Conservation (phyloP, 2,113 vertebrate genomes). For the Furnarius figulus region DNA sequence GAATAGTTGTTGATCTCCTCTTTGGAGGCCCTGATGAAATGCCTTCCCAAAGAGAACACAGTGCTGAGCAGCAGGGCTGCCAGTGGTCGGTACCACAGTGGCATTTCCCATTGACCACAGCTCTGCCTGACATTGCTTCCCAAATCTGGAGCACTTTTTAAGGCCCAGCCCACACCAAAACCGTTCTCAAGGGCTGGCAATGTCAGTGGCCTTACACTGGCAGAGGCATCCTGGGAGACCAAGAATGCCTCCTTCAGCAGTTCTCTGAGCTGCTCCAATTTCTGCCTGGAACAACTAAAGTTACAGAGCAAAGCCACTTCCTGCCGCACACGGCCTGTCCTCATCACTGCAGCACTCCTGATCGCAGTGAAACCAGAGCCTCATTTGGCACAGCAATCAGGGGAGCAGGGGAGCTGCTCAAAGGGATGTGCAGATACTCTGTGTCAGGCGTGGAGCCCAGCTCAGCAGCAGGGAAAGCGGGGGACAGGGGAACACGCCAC, state of each 20-base stretch:
- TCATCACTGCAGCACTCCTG: conserved; percentile 6
- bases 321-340: background rate
- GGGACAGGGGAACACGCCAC: background rate
- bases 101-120: background rate
- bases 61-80: background rate
- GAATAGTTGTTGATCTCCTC: background rate
- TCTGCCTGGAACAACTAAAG: conserved; percentile 37
- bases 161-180: background rate
- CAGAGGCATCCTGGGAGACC: background rate
- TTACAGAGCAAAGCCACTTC: conserved; percentile 26
- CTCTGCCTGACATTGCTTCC: background rate
- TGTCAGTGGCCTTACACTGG: background rate
- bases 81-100: background rate
- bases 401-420: conserved; percentile 30
- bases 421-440: conserved; percentile 19
- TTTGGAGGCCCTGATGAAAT: background rate
- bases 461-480: conserved; percentile 16
- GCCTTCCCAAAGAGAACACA: background rate
- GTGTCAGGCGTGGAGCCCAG: conserved; percentile 32
- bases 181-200: background rate
- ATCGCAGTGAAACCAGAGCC: conserved; percentile 6
- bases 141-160: background rate
- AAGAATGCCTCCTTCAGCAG: conserved; percentile 42
- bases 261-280: conserved; percentile 23
- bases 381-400: conserved; percentile 54